These are phyloP conservation scores for Diorhabda sublineata DNA, from an alignment of 1,140 invertebrate species.

Conservation along the genomic window DNA sequence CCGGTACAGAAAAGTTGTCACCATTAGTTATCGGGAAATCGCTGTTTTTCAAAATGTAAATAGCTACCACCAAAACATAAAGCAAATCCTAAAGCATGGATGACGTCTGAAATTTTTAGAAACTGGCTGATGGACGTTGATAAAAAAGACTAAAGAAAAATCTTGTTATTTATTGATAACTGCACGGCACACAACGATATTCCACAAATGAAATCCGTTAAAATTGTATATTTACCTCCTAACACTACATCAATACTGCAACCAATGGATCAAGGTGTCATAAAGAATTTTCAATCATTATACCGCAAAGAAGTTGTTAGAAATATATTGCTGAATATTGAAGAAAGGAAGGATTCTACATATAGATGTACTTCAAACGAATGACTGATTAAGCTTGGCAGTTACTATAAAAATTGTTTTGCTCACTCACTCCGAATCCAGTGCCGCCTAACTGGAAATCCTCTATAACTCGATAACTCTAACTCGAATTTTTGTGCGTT, in stretches of 20 bases:
- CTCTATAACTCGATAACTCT: too few relatives aligned
- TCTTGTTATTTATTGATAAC: constrained; percentile 44
- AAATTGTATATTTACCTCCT: constrained; percentile 45
- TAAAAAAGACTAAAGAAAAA: constrained; percentile 33
- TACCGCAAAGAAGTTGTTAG: too few relatives aligned
- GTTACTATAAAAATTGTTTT: too few relatives aligned
- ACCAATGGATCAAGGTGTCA: constrained; percentile 50
- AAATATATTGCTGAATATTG: too few relatives aligned
- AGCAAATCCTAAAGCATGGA: constrained; percentile 47
- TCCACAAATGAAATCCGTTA: constrained; percentile 43
- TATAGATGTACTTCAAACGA: too few relatives aligned
- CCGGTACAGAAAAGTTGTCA: constrained; percentile 48
- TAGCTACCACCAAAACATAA: constrained; percentile 38
- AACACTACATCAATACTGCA: constrained; percentile 49
- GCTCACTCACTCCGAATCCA: too few relatives aligned
- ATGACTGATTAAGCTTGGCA: too few relatives aligned
- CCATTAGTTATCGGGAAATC: constrained; percentile 51
- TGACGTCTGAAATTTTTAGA: constrained; percentile 39
- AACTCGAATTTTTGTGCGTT: too few relatives aligned
- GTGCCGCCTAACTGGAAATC: too few relatives aligned
- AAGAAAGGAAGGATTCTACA: too few relatives aligned
- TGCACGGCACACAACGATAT: constrained; percentile 40
- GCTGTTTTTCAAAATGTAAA: constrained; percentile 47
- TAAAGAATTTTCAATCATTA: constrained; percentile 13
- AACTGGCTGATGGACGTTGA: not conserved